Percentiles rank a stretch among this genome's conserved stretches.
Evolutionary conservation across 2,797 vertebrate species (phyloP).

Genomic region (Ciconia nigra): DNA sequence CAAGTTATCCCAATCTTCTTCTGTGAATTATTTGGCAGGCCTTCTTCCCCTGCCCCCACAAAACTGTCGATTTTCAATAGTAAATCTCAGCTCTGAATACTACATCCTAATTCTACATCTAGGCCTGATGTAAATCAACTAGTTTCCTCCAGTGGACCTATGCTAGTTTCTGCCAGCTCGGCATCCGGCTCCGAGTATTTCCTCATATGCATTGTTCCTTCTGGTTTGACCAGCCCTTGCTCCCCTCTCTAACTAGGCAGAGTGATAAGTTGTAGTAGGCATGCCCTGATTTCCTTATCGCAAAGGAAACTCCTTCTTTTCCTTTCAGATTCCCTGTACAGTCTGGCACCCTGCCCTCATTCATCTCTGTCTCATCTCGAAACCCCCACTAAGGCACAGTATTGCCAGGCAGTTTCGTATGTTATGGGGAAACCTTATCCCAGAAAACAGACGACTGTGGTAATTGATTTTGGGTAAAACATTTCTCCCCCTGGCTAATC

Average conservation of each 20-base stretch:
- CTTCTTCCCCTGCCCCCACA: background rate
- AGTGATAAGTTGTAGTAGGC: background rate
- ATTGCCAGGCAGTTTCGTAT: background rate
- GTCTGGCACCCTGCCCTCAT: background rate
- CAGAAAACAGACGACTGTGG: background rate
- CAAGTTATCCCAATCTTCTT: constrained; percentile 1
- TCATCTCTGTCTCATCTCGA: background rate
- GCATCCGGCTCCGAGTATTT: background rate
- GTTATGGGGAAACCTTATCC: background rate
- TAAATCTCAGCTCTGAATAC: background rate
- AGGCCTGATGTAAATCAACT: background rate
- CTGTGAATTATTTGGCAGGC: background rate
- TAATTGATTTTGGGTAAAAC: background rate
- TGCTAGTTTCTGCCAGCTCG: background rate
- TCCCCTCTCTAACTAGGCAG: background rate
- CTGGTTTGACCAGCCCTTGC: background rate
- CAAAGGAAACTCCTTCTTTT: background rate
- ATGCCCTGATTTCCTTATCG: background rate
- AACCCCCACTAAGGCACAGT: background rate
- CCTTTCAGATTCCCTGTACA: background rate
- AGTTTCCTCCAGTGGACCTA: background rate
- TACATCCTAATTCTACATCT: background rate
- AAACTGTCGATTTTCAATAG: background rate
- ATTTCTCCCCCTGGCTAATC: background rate
- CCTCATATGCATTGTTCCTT: background rate